phyloP scores from a whole-genome alignment of 2,797 vertebrate genomes.

The Cirrhinus mrigala region DNA sequence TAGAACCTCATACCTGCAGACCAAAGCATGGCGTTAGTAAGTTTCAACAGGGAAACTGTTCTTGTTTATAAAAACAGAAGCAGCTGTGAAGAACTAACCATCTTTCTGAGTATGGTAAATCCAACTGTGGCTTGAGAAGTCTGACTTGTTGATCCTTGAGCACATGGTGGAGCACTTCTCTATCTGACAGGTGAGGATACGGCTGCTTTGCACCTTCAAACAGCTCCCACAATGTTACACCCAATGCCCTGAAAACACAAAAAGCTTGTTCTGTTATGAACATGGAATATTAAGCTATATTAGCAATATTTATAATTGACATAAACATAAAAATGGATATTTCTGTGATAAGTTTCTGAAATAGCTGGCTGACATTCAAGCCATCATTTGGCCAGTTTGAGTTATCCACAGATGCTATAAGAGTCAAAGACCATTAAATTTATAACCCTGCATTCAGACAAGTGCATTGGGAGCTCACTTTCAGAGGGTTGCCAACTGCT shows the following conservation, averaged over 20 bases:
- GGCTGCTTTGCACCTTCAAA: constrained; percentile 86
- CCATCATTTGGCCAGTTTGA: constrained; percentile 39
- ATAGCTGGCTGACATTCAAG: constrained; percentile 52
- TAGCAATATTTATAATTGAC: too few species aligned
- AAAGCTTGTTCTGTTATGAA: constrained; percentile 11
- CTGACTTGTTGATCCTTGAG: constrained; percentile 93
- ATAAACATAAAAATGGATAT: not conserved
- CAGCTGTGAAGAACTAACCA: constrained; percentile 80
- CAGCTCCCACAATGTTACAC: constrained; percentile 92
- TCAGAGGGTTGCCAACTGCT: not conserved
- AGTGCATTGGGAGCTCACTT: constrained; percentile 15
- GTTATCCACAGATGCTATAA: constrained; percentile 43
- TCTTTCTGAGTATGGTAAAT: constrained; percentile 95
- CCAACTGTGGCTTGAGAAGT: constrained; percentile 90
- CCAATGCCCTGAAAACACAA: constrained; percentile 85
- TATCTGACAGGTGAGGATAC: constrained; percentile 89
- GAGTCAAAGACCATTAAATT: constrained; percentile 16
- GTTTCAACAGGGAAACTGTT: not conserved
- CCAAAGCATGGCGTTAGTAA: constrained; percentile 1
- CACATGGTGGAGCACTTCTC: constrained; percentile 93
- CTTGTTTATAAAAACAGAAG: not conserved
- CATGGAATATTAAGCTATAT: not conserved
- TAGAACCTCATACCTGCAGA: constrained; percentile 91
- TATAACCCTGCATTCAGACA: not conserved
- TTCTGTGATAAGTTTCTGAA: constrained; percentile 43